Base-by-base conservation (phyloP, 2,113 vertebrate species). In the Rhinopomastus cyanomelas region DNA sequence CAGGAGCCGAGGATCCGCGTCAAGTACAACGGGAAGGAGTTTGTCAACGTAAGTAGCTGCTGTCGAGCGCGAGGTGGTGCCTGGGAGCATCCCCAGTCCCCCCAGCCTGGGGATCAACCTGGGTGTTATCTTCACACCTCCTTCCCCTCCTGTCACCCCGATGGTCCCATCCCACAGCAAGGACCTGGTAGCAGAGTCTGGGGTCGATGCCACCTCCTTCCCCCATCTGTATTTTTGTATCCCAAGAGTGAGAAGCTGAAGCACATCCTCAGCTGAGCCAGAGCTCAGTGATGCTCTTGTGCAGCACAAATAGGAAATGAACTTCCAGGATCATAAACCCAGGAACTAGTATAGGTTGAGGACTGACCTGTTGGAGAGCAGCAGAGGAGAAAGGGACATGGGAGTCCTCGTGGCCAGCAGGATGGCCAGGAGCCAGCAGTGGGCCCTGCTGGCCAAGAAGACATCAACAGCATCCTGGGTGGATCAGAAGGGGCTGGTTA, bases 1-100 rank as follows among this genome's bases (percentile, higher is more conserved):
- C 99, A 99, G 93, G 99, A 99, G 95, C 99, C 99, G 1, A 96
- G 98, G 96, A 98, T 99, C 91, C 98, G 99, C 4, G 98, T 99
- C 95, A 99, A 99, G 95, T 98, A 99, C 74, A 98, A 98, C 0
- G 98, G 99, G 84, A 98, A 97, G 39, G 99, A 99, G 96, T 99
- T 99, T 17, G 97, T 99, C 95, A 99, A 99, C 0, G 99, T 99
- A 96, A 98, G 99, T 98, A 91, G 92, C 27, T 8, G 11, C 44
- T 30, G 51, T 5, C 32, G n/a, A 16, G n/a, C 0, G 3, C 2
- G 5, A 65, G 9, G 62, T 68, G 26, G 37, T 27, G 42, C 36
- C 44, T 11, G 60, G 93, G 56, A 69, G 26, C 53, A 1, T 2
- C 78, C 39, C 39, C 39, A 42, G 39, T 15, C 15, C 39, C 39